Percentiles rank a stretch among this genome's conserved stretches.
phyloP scores from a whole-genome alignment of 2,113 vertebrate genomes.

The Erythrocercus mccallii region DNA sequence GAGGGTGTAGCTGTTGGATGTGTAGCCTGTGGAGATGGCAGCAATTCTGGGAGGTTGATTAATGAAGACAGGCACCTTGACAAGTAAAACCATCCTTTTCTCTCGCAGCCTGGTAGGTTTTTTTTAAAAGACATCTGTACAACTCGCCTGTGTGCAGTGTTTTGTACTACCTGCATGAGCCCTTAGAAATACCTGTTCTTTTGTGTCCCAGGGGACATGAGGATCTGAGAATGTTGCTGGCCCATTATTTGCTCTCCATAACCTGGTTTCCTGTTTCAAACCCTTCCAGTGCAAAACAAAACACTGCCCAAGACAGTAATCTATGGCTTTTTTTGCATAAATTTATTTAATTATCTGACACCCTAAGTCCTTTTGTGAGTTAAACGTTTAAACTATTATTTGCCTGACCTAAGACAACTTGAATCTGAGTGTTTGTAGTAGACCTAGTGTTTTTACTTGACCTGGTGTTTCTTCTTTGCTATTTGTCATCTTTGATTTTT shows the following conservation, averaged over 20 bases:
- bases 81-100: not conserved
- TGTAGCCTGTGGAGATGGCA: not conserved
- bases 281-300: not conserved
- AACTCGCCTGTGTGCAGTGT: fast-evolving
- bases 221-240: not conserved
- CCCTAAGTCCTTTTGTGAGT: not conserved
- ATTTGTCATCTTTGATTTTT: not conserved
- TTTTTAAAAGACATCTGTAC: not conserved
- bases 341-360: not conserved
- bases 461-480: not conserved
- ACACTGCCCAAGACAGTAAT: not conserved
- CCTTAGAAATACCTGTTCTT: not conserved
- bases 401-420: not conserved
- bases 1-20: not conserved
- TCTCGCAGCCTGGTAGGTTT: not conserved
- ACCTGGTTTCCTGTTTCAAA: not conserved
- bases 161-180: not conserved
- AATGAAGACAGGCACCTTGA: not conserved
- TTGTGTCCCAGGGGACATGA: not conserved
- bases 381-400: not conserved
- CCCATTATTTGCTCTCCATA: not conserved
- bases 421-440: not conserved
- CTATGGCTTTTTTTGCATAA: not conserved
- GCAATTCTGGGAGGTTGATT: not conserved
- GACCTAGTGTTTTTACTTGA: not conserved